Percentiles rank a stretch among this genome's conserved stretches.
Conservation (phyloP, 2,113 vertebrate genomes). For the Merops nubicus region DNA sequence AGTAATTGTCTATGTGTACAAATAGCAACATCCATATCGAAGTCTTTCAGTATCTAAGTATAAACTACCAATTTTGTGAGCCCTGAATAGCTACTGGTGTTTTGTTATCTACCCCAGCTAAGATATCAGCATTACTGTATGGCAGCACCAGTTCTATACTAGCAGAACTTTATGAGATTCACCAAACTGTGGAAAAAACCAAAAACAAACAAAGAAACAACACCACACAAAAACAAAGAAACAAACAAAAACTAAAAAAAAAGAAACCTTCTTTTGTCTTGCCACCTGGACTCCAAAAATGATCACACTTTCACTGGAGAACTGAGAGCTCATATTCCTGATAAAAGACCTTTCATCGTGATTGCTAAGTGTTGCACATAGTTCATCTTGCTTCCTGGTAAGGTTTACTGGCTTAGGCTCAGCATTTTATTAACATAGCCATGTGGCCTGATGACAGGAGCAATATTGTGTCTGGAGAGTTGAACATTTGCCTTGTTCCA, state of each 20-base stretch:
- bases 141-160: accelerated
- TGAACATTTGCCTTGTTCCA: not conserved
- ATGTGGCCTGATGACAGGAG: not conserved
- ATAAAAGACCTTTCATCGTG: not conserved
- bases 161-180: not conserved
- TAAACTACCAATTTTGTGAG: not conserved
- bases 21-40: not conserved
- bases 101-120: not conserved
- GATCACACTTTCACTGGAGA: not conserved
- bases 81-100: not conserved
- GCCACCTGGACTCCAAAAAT: not conserved
- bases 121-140: not conserved
- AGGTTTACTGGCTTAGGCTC: not conserved
- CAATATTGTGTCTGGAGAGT: not conserved
- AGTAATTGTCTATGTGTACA: not conserved
- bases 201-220: not conserved
- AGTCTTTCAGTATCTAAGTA: not conserved
- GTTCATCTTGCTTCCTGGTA: not conserved
- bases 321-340: not conserved
- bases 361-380: not conserved
- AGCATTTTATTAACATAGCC: not conserved
- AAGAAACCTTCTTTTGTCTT: not conserved
- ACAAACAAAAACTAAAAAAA: too few relatives aligned
- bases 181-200: not conserved
- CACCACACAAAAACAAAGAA: too few relatives aligned